Evolutionary conservation across 2,113 vertebrate genomes (phyloP), one percentile per base, ranked within the genome.

Genomic region (Zingel zingel): DNA sequence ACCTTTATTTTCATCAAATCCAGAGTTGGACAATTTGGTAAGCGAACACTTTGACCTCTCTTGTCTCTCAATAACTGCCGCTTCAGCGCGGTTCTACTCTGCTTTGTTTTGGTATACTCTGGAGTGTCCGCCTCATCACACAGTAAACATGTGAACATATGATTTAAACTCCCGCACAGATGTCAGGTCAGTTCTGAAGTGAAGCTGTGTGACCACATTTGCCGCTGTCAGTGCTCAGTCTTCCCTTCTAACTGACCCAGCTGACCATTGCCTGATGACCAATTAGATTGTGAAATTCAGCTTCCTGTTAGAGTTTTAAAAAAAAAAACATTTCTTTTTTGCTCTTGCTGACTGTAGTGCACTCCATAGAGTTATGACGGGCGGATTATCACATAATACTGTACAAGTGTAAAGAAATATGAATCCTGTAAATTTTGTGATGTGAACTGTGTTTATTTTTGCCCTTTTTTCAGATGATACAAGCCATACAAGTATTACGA

Each of bases 401-500:
- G 18, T 18, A 67, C 0, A 33, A 19, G n/a, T 47, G n/a, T 47
- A 82, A 64, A 63, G 67, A 66, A 27, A 33, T 1, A 39, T n/a
- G 59, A 33, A 65, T 30, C 9, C 4, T 57, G n/a, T 43, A 12
- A 5, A 27, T 70, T 9, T 25, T 71, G 2, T 65, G 19, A 79
- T 74, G 25, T 73, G 0, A 73, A 78, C 53, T 79, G 8, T 87
- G n/a, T 8, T 30, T 66, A 33, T 81, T 76, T 76, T 73, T 51
- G 2, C 36, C 68, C 9, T 70, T 74, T 4, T 89, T 93, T 50
- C 96, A 99, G 98, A 99, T 99, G 98, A 99, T 99, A 88, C 98
- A 99, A 97, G 98, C 98, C 95, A 99, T 99, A 96, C 98, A 99
- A 98, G 98, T 99, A 93, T 97, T 99, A 98, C 97, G 98, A 94